Evolutionary conservation across 2,888 invertebrate genomes (phyloP).

Genomic region (Cryptus armator): DNA sequence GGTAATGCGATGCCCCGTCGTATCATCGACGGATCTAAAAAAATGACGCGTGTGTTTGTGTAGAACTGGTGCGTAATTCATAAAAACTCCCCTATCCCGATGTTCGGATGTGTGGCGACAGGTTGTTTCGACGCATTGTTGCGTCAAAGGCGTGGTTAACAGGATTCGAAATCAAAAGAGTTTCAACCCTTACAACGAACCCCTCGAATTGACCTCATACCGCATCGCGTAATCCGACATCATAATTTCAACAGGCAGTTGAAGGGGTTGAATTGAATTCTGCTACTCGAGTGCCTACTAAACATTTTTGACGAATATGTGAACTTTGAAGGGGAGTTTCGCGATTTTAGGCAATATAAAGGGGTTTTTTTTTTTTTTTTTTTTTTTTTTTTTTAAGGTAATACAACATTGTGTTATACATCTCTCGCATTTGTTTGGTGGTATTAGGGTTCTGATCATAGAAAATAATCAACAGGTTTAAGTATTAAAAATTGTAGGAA

Average conservation of each 20-base stretch:
- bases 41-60: constrained; percentile 57
- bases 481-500: too few relatives aligned
- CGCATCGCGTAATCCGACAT: constrained; percentile 43
- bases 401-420: too few relatives aligned
- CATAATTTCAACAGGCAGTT: not conserved
- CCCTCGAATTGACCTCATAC: constrained; percentile 31
- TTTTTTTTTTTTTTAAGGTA: too few relatives aligned
- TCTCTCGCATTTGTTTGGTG: too few relatives aligned
- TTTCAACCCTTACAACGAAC: constrained; percentile 45
- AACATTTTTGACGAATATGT: not conserved
- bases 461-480: too few relatives aligned
- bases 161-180: constrained; percentile 61
- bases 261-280: constrained; percentile 32
- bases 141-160: constrained; percentile 70
- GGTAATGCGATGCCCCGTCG: constrained; percentile 56
- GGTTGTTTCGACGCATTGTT: constrained; percentile 65
- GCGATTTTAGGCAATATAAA: too few relatives aligned
- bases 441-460: too few relatives aligned
- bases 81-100: constrained; percentile 65
- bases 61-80: constrained; percentile 44
- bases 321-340: not conserved
- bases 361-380: too few relatives aligned
- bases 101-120: constrained; percentile 35
- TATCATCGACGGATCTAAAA: constrained; percentile 57
- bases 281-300: not conserved